Base-by-base conservation (phyloP, 2,797 vertebrate species). In the Lycodopsis pacificus region DNA sequence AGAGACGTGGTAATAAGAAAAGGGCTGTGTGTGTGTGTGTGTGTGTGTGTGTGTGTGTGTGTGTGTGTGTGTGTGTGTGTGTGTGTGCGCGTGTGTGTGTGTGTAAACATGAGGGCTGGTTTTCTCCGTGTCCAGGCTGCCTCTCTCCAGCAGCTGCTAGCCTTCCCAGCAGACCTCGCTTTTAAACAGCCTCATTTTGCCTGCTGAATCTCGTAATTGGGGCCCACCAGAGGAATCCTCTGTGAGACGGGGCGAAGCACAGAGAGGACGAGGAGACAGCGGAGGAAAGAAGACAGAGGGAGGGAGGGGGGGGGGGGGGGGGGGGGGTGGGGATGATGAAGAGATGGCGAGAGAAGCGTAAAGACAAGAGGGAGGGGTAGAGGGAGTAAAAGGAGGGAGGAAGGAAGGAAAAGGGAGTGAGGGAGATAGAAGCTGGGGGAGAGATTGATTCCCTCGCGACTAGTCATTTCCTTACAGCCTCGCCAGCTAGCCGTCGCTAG, bases 141-240 rank as follows among this genome's bases (percentile, higher is more conserved):
- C 86, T 92, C 90, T 88, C 87, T 94, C 87, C 90, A 94, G 91
- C 94, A 95, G 94, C 93, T 95, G 95, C 92, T 91, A 91, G 91
- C 87, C 89, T 93, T 95, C 94, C 94, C 95, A 94, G 91, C 93
- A 96, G 94, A 94, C 94, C 73, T 88, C 88, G 92, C 87, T 93
- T 93, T 94, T 96, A 96, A 96, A 96, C 96, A 95, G 95, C 94
- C 91, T 95, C 93, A 94, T 94, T 96, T 96, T 95, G 94, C 95
- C 94, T 93, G 95, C 93, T 86, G 88, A 95, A 92, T 95, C 95
- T 94, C 81, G 2, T 94, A 96, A 95, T 95, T 93, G 89, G 95
- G 94, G n/a, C n/a, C 96, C 95, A 95, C 93, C 94, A 92, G 94
- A 96, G 95, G 91, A 97, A 95, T 96, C 95, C 88, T 90, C 79